Conservation (phyloP, 2,113 vertebrate species). For the Sardina pilchardus region DNA sequence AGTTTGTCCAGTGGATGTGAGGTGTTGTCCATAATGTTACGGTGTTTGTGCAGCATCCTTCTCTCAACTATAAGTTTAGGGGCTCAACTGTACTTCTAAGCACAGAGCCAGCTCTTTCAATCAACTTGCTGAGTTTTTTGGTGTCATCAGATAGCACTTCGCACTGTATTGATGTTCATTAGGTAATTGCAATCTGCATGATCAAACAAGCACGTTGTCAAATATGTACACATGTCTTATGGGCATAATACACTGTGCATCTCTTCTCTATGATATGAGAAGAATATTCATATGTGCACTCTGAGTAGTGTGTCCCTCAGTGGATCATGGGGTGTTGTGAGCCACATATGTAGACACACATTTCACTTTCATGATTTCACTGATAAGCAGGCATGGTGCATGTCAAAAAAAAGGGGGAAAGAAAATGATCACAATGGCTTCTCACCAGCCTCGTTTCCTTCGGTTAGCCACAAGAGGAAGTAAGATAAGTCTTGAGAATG, state of each 20-base stretch:
- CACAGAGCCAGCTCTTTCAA: too few species aligned
- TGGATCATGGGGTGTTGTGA: background rate
- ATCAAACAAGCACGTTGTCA: background rate
- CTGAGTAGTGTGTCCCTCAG: background rate
- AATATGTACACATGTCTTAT: background rate
- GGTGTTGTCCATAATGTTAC: too few species aligned
- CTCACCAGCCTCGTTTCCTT: background rate
- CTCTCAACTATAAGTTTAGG: too few species aligned
- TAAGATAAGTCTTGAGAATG: background rate
- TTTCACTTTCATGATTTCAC: too few species aligned
- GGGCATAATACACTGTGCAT: background rate
- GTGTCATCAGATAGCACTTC: too few species aligned
- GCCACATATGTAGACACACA: background rate
- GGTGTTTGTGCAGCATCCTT: too few species aligned
- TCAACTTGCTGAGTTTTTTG: too few species aligned
- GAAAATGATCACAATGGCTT: background rate
- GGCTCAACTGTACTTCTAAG: too few species aligned
- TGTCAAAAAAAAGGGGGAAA: background rate
- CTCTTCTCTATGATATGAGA: background rate
- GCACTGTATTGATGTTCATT: too few species aligned
- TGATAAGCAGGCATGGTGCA: background rate
- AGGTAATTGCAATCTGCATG: background rate
- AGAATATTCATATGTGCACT: background rate
- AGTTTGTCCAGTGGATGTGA: too few species aligned
- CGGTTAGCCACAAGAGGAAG: background rate